Conservation (phyloP, 2,113 vertebrate genomes). For the Cairina moschata region DNA sequence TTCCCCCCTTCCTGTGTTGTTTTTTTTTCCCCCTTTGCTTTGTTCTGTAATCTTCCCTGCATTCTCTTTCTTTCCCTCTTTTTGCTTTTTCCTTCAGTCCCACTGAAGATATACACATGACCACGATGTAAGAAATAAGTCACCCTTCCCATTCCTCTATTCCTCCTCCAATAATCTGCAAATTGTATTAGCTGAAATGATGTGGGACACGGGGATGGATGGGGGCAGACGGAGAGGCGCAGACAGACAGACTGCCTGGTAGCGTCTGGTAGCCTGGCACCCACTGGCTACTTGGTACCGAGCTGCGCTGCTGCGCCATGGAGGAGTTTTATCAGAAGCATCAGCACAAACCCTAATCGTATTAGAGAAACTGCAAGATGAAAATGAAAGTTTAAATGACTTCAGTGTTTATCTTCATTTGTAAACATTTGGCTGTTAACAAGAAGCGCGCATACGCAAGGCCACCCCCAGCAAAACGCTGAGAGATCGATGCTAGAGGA, state of each 20-base stretch:
- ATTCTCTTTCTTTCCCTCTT: not conserved
- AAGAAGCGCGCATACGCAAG: not conserved
- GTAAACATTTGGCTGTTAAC: not conserved
- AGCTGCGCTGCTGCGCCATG: not conserved
- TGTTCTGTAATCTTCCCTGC: not conserved
- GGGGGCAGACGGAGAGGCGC: not conserved
- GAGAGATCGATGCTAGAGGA: not conserved
- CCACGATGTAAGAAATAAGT: not conserved
- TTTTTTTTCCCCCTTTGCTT: not conserved
- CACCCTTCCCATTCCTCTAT: not conserved
- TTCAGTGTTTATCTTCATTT: not conserved
- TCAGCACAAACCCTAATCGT: not conserved
- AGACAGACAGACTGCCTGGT: not conserved
- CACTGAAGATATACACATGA: not conserved
- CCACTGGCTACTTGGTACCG: not conserved
- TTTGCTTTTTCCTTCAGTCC: not conserved
- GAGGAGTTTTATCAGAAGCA: not conserved
- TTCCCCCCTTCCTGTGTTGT: not conserved
- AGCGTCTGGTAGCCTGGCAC: not conserved
- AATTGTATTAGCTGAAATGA: not conserved
- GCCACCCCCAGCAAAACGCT: not conserved
- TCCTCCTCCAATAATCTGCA: slow-evolving; percentile 28
- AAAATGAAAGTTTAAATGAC: slow-evolving; percentile 9
- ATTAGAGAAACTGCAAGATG: not conserved
- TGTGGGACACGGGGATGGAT: not conserved